Evolutionary conservation across 1,140 invertebrate species (phyloP).

Genomic region (Piezodorus guildinii): DNA sequence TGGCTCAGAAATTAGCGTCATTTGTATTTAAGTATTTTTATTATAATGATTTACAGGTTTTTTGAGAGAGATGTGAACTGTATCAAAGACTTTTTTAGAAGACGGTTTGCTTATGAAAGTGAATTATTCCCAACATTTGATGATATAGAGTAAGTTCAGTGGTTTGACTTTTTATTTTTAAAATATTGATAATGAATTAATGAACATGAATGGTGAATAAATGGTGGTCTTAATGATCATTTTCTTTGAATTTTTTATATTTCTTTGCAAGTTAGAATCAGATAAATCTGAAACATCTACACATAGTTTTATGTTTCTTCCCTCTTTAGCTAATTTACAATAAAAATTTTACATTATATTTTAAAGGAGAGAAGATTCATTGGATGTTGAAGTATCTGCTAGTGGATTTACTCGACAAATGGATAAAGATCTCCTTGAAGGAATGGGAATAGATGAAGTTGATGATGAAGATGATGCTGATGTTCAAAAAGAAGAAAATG

Average conservation of each 20-base stretch:
- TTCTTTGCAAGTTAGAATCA: too few relatives aligned
- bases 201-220: neutral
- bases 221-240: too few relatives aligned
- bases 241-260: too few relatives aligned
- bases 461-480: slow-evolving; percentile 32
- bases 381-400: slow-evolving; percentile 82
- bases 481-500: slow-evolving; percentile 37
- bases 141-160: slow-evolving; percentile 51
- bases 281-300: too few relatives aligned
- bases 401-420: slow-evolving; percentile 83
- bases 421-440: slow-evolving; percentile 55
- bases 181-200: neutral
- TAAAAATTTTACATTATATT: slow-evolving; percentile 21
- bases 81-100: slow-evolving; percentile 82
- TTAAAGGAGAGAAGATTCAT: slow-evolving; percentile 58
- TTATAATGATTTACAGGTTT: slow-evolving; percentile 42
- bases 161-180: neutral
- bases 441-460: slow-evolving; percentile 37
- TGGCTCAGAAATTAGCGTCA: too few relatives aligned
- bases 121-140: slow-evolving; percentile 73
- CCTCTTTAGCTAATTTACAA: neutral
- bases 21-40: neutral
- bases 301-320: too few relatives aligned
- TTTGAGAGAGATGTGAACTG: slow-evolving; percentile 95
- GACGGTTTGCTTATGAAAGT: slow-evolving; percentile 85